These are phyloP conservation scores for Premnoplex brunnescens DNA, from an alignment of 2,797 vertebrate species.

Conservation along the genomic window DNA sequence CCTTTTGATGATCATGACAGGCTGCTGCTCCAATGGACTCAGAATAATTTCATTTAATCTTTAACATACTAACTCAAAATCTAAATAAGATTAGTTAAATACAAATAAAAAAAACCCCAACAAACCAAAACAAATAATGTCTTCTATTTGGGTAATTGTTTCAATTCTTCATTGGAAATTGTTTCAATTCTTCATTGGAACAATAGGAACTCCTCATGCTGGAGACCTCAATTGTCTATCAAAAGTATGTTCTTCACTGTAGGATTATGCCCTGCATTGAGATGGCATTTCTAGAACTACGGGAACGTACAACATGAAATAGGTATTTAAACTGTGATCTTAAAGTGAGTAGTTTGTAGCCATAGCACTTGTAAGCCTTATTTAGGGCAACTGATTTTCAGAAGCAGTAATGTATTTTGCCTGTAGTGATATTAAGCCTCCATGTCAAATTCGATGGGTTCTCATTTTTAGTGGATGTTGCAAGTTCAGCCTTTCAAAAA, in stretches of 20 bases:
- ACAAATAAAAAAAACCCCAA: background rate
- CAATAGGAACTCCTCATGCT: background rate
- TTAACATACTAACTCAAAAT: background rate
- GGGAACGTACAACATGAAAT: background rate
- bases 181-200: background rate
- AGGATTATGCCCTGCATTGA: background rate
- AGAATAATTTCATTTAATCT: background rate
- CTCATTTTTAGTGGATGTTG: background rate
- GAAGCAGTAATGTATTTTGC: background rate
- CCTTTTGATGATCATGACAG: background rate
- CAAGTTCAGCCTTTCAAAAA: background rate
- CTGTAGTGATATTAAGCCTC: background rate
- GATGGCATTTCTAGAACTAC: background rate
- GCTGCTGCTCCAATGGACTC: background rate
- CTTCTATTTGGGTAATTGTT: background rate
- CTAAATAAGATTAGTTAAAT: background rate
- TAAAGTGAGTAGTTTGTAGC: background rate
- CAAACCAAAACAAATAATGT: background rate
- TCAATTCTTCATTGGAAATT: background rate
- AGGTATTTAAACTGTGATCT: background rate
- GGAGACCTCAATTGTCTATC: background rate
- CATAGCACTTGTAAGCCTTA: background rate
- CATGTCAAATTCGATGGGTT: fast-evolving
- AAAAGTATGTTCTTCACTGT: background rate
- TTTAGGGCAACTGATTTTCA: background rate